phyloP scores from a whole-genome alignment of 2,797 vertebrate genomes.

The Podargus strigoides region DNA sequence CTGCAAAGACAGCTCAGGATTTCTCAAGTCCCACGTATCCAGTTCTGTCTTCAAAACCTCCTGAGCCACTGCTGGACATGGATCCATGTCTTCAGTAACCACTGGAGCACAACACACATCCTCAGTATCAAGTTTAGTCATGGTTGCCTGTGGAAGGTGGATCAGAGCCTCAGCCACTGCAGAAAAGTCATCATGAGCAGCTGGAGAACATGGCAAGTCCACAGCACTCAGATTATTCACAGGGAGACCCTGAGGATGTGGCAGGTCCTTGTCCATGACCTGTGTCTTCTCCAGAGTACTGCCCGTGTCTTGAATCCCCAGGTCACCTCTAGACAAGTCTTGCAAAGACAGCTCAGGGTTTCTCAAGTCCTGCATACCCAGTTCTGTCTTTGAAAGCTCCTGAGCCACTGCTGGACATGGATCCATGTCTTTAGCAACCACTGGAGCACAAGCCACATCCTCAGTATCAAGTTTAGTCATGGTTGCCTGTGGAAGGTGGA shows the following conservation, averaged over 20 bases:
- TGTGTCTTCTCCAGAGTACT: neutral
- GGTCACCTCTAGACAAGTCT: neutral
- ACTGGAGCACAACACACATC: neutral
- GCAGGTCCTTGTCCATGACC: neutral
- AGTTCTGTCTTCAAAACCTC: neutral
- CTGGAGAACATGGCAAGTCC: too few relatives aligned
- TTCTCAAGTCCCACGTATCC: neutral
- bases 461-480: neutral
- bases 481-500: neutral
- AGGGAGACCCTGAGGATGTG: neutral
- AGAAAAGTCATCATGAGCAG: neutral
- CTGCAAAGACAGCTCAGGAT: neutral
- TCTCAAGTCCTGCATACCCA: neutral
- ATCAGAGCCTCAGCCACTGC: neutral
- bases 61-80: neutral
- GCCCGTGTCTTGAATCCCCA: neutral
- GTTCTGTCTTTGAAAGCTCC: neutral
- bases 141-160: neutral
- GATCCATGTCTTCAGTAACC: neutral
- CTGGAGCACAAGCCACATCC: neutral
- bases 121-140: neutral
- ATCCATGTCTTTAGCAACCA: neutral
- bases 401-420: neutral
- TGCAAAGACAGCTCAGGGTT: neutral
- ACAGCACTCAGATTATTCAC: neutral